Conservation (phyloP, 2,888 invertebrate species). For the Troides aeacus region DNA sequence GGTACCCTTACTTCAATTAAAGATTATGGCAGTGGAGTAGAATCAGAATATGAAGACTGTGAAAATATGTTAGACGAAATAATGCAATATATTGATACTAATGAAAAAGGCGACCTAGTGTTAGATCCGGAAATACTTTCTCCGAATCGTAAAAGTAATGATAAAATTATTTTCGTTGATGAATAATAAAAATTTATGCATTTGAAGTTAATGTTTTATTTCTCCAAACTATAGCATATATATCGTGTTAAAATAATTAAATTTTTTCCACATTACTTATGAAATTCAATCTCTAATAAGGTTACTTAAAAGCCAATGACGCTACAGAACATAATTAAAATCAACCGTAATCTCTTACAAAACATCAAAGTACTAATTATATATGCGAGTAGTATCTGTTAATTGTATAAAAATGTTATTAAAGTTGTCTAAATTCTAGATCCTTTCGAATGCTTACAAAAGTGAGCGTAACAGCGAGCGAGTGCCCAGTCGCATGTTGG, state of each 20-base stretch:
- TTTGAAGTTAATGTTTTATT: neutral
- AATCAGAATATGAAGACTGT: conserved; percentile 42
- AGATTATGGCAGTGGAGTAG: conserved; percentile 31
- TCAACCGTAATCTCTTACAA: conserved; percentile 1
- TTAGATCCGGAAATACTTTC: conserved; percentile 53
- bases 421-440: conserved; percentile 65
- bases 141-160: conserved; percentile 59
- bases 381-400: conserved; percentile 9
- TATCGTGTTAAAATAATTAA: neutral
- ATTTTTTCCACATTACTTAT: neutral
- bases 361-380: conserved; percentile 6
- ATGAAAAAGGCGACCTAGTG: conserved; percentile 38
- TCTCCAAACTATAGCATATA: neutral
- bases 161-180: conserved; percentile 61
- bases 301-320: neutral
- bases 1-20: conserved; percentile 22
- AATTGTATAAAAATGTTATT: conserved; percentile 29
- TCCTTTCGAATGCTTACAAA: conserved; percentile 74
- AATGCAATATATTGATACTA: conserved; percentile 61
- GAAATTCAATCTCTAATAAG: neutral
- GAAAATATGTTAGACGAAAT: conserved; percentile 70
- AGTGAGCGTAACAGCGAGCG: conserved; percentile 56
- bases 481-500: conserved; percentile 58
- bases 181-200: conserved; percentile 35
- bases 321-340: neutral